A percentile compares a stretch with the other conserved stretches of the same genome.
Evolutionary conservation across 2,888 invertebrate genomes (phyloP).

Genomic region (Parasteatoda lunata): DNA sequence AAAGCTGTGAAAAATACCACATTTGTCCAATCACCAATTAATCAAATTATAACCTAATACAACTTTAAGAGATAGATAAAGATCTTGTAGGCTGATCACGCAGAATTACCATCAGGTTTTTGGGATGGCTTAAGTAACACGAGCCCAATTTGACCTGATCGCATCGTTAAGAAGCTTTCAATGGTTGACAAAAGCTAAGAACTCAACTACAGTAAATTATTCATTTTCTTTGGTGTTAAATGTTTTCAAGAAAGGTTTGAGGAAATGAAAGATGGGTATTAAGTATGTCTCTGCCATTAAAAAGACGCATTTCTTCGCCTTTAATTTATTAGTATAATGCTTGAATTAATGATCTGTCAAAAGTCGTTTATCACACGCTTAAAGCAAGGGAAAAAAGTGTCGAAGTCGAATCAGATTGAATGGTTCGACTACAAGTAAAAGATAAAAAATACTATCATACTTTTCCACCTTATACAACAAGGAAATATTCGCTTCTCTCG

Average conservation of each 20-base stretch:
- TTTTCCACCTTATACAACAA: too few species aligned
- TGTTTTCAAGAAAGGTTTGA: conserved; percentile 9
- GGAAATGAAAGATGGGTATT: conserved; percentile 51
- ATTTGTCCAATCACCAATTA: conserved; percentile 41
- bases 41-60: conserved; percentile 47
- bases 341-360: conserved; percentile 61
- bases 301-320: conserved; percentile 52
- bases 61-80: conserved; percentile 7
- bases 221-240: conserved; percentile 48
- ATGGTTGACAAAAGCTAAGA: conserved; percentile 45
- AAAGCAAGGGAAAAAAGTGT: conserved; percentile 19
- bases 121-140: not conserved
- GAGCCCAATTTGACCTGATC: conserved; percentile 13
- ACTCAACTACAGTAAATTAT: conserved; percentile 45
- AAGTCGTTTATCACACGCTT: conserved; percentile 43
- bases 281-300: conserved; percentile 54
- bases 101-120: conserved; percentile 19
- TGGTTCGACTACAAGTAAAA: not conserved
- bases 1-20: not conserved
- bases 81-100: conserved; percentile 31
- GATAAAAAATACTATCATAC: too few species aligned
- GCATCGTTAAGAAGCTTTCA: conserved; percentile 37
- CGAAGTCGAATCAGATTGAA: conserved; percentile 3
- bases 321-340: conserved; percentile 67
- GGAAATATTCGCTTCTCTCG: too few species aligned